Percentiles rank a stretch among this genome's conserved stretches.
phyloP scores from a whole-genome alignment of 2,888 invertebrate genomes.

The Brassicogethes aeneus region DNA sequence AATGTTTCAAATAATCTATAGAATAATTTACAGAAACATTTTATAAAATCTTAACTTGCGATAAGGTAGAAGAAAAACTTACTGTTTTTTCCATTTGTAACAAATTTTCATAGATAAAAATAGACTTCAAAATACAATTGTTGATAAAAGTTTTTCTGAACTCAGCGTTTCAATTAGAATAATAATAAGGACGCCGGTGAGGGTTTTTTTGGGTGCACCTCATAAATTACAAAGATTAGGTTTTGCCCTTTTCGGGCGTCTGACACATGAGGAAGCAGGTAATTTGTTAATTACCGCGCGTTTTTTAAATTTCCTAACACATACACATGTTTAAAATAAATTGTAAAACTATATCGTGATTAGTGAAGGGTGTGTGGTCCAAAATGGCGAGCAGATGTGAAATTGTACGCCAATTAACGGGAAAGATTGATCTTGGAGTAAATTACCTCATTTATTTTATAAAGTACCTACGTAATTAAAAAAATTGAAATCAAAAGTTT shows the following conservation, averaged over 20 bases:
- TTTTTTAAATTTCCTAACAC: neutral
- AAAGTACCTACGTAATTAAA: slow-evolving; percentile 18
- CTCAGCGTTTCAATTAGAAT: neutral
- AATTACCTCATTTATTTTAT: slow-evolving; percentile 23
- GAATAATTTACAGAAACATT: too few relatives aligned
- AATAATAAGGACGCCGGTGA: neutral
- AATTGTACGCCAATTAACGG: slow-evolving; percentile 31
- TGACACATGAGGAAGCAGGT: neutral
- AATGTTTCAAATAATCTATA: too few relatives aligned
- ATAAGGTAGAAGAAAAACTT: too few relatives aligned
- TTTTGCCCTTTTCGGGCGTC: neutral
- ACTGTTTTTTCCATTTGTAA: too few relatives aligned
- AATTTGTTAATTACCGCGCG: slow-evolving; percentile 2
- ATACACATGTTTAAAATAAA: slow-evolving; percentile 3
- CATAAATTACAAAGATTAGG: slow-evolving; percentile 1
- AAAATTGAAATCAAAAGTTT: too few relatives aligned
- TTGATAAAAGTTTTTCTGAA: too few relatives aligned
- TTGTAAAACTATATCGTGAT: slow-evolving; percentile 2
- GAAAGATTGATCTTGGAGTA: slow-evolving; percentile 17
- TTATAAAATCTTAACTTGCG: too few relatives aligned
- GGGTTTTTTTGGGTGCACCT: neutral
- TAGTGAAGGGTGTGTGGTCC: slow-evolving; percentile 21
- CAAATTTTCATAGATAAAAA: too few relatives aligned
- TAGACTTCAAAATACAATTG: too few relatives aligned
- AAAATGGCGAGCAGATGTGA: slow-evolving; percentile 29